A percentile compares a stretch with the other conserved stretches of the same genome.
phyloP scores from a whole-genome alignment of 2,113 vertebrate species.

The Cettia cetti region DNA sequence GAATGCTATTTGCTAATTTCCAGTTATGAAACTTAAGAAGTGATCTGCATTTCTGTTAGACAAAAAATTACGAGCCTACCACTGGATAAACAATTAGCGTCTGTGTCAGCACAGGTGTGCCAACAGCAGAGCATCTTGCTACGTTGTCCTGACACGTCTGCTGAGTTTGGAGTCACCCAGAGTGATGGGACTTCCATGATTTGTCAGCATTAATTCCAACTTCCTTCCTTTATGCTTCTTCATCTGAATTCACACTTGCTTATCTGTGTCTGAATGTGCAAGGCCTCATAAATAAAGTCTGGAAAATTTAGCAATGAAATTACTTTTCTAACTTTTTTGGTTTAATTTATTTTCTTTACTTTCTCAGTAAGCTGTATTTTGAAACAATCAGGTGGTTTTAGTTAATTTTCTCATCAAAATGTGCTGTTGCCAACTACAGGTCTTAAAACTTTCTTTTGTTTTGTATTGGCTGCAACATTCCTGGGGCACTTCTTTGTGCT shows the following conservation, averaged over 20 bases:
- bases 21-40: not conserved
- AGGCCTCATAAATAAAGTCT: not conserved
- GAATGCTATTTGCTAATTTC: not conserved
- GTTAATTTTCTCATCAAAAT: not conserved
- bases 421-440: not conserved
- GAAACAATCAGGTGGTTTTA: not conserved
- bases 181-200: not conserved
- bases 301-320: not conserved
- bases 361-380: not conserved
- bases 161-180: not conserved
- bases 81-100: not conserved
- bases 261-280: not conserved
- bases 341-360: not conserved
- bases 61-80: not conserved
- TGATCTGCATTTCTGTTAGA: not conserved
- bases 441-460: not conserved
- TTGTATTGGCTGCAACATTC: not conserved
- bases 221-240: not conserved
- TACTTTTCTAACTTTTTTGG: not conserved
- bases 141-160: fast-evolving
- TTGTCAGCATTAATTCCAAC: not conserved
- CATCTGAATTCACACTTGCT: not conserved
- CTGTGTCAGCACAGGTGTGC: not conserved
- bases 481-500: not conserved
- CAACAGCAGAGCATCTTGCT: not conserved